These are phyloP conservation scores for Lysiphlebus fabarum DNA, from an alignment of 1,140 invertebrate species.

Conservation along the genomic window DNA sequence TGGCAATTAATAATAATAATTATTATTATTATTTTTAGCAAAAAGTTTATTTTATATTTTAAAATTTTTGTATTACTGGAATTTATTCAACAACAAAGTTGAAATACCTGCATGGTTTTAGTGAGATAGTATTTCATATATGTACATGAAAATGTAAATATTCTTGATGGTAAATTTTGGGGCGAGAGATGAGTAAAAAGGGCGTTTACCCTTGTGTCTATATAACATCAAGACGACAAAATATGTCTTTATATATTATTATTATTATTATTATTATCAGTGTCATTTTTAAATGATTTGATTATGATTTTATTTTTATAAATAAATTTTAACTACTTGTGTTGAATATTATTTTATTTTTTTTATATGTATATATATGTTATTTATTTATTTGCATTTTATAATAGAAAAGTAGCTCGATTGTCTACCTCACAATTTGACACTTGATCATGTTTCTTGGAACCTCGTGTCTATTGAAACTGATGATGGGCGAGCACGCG, in stretches of 20 bases:
- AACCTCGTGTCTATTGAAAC: no score
- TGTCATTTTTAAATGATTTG: conserved; percentile 7
- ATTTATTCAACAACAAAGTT: conserved; percentile 2
- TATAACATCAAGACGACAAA: conserved; percentile 8
- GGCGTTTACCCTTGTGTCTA: conserved; percentile 26
- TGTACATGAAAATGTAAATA: not conserved
- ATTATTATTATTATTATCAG: conserved; percentile 18
- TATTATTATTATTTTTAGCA: not conserved
- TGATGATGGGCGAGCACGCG: no score
- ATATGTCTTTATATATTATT: conserved; percentile 14
- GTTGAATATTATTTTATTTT: not conserved
- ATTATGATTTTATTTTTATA: not conserved
- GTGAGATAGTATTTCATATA: not conserved
- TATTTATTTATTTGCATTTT: conserved; percentile 1
- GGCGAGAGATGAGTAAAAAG: conserved; percentile 19
- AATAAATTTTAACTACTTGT: not conserved
- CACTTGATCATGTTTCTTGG: no score
- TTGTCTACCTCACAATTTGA: not conserved
- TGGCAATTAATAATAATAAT: no score
- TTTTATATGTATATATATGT: no score
- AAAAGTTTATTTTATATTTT: not conserved
- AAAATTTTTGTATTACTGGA: no score
- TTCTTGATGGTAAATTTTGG: conserved; percentile 4
- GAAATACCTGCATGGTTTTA: not conserved
- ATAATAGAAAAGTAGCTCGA: not conserved